Conservation (phyloP, 1,140 invertebrate species). For the Sycobia sp. region DNA sequence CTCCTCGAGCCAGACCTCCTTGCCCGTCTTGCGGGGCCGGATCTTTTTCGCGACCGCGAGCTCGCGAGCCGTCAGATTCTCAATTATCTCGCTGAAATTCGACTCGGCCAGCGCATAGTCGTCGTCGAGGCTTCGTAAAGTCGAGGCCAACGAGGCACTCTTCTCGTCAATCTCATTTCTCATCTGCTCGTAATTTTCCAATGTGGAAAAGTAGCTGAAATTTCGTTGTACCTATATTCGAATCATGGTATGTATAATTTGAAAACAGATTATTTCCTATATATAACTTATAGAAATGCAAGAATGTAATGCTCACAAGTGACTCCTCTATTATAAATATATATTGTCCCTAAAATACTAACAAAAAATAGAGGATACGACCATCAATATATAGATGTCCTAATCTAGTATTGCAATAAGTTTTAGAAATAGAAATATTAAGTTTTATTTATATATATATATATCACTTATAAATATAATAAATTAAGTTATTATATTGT, state of each 20-base stretch:
- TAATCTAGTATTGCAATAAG: too few relatives aligned
- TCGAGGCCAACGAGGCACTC: not conserved
- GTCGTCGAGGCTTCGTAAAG: not conserved
- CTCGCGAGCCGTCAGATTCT: not conserved
- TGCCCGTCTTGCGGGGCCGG: not conserved
- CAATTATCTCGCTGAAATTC: not conserved
- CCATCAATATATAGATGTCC: too few relatives aligned
- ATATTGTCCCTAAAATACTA: too few relatives aligned
- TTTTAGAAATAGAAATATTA: too few relatives aligned
- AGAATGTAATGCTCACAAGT: too few relatives aligned
- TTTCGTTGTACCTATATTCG: not conserved
- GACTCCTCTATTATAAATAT: too few relatives aligned
- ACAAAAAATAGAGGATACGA: too few relatives aligned
- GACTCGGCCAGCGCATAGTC: not conserved
- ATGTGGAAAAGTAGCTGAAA: too few relatives aligned
- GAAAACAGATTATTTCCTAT: not conserved
- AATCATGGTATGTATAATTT: not conserved
- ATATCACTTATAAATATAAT: too few relatives aligned
- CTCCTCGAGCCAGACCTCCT: not conserved
- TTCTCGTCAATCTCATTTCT: not conserved
- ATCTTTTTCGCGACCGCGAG: slow-evolving; percentile 3
- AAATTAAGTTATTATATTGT: too few relatives aligned
- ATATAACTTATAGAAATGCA: too few relatives aligned
- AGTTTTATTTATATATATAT: too few relatives aligned
- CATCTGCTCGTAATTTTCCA: not conserved